A percentile compares a stretch with the other conserved stretches of the same genome.
These are phyloP conservation scores for Archaeoteleia sp. DNA, from an alignment of 2,888 invertebrate species.

Conservation along the genomic window DNA sequence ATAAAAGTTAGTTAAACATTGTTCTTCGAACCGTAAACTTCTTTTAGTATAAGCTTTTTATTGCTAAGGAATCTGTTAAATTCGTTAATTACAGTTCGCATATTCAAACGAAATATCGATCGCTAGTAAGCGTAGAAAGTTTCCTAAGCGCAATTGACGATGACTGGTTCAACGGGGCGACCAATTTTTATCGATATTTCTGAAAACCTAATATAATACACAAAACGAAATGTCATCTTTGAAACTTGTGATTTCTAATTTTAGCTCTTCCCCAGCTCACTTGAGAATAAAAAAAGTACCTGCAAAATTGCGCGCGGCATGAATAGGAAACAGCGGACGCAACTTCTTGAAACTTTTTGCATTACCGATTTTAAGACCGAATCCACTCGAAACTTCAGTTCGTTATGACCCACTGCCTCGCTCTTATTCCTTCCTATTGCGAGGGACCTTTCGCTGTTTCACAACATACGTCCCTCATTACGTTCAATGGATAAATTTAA, in stretches of 20 bases:
- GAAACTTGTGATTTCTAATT: slow-evolving; percentile 41
- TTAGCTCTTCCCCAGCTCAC: slow-evolving; percentile 17
- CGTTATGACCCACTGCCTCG: slow-evolving; percentile 45
- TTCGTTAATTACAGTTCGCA: too few species aligned
- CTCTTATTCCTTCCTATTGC: slow-evolving; percentile 42
- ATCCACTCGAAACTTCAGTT: slow-evolving; percentile 49
- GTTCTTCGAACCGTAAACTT: too few species aligned
- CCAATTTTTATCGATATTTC: slow-evolving; percentile 21
- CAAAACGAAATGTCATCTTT: slow-evolving; percentile 26
- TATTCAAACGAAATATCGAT: too few species aligned
- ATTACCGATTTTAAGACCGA: slow-evolving; percentile 53
- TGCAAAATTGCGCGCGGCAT: slow-evolving; percentile 35
- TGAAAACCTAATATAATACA: slow-evolving; percentile 8
- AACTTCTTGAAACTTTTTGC: slow-evolving; percentile 50
- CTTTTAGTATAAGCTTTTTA: too few species aligned
- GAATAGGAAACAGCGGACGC: slow-evolving; percentile 45
- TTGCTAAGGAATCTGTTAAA: too few species aligned
- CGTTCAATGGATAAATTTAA: slow-evolving; percentile 49
- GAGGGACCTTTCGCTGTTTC: slow-evolving; percentile 39
- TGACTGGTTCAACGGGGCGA: neutral
- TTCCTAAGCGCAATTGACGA: neutral
- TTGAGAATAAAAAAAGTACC: slow-evolving; percentile 32
- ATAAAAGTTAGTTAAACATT: too few species aligned
- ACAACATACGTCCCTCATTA: slow-evolving; percentile 47
- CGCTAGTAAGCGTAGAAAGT: too few species aligned